Evolutionary conservation across 2,888 invertebrate species (phyloP).

Genomic region (Lordiphosa fenestrarum): DNA sequence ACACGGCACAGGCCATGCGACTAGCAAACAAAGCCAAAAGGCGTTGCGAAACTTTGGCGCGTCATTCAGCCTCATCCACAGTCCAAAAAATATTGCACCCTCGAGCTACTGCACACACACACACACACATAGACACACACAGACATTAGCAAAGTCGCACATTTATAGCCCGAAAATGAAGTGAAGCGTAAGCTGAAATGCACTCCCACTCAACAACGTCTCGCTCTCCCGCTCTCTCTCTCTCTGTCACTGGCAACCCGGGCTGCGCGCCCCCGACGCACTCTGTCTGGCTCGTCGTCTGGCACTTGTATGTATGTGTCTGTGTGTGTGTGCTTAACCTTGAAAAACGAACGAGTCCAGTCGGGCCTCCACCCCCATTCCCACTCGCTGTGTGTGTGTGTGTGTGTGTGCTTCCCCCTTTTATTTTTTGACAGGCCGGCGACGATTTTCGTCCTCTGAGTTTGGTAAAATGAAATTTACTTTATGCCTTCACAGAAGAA

Average conservation of each 20-base stretch:
- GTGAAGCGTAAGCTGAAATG: conserved; percentile 76
- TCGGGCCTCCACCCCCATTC: conserved; percentile 41
- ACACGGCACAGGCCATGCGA: conserved; percentile 23
- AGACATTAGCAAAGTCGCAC: conserved; percentile 35
- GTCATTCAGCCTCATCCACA: conserved; percentile 68
- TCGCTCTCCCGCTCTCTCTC: neutral
- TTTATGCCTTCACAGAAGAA: conserved; percentile 19
- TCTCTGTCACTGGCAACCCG: conserved; percentile 12
- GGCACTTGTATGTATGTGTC: conserved; percentile 51
- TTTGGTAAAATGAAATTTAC: conserved; percentile 67
- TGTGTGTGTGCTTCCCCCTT: neutral
- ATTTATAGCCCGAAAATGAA: conserved; percentile 70
- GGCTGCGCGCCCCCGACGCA: conserved; percentile 53
- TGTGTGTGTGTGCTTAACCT: conserved; percentile 68
- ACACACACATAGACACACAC: conserved; percentile 14
- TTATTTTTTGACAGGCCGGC: conserved; percentile 49
- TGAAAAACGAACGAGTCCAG: conserved; percentile 79
- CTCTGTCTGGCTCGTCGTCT: conserved; percentile 67
- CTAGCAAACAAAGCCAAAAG: conserved; percentile 68
- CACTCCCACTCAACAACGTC: conserved; percentile 66
- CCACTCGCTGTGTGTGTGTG: neutral
- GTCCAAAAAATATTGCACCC: conserved; percentile 70
- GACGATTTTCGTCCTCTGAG: conserved; percentile 66
- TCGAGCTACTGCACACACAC: conserved; percentile 60
- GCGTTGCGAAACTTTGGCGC: conserved; percentile 71